phyloP scores from a whole-genome alignment of 1,140 invertebrate genomes.

The Chionoecetes opilio region DNA sequence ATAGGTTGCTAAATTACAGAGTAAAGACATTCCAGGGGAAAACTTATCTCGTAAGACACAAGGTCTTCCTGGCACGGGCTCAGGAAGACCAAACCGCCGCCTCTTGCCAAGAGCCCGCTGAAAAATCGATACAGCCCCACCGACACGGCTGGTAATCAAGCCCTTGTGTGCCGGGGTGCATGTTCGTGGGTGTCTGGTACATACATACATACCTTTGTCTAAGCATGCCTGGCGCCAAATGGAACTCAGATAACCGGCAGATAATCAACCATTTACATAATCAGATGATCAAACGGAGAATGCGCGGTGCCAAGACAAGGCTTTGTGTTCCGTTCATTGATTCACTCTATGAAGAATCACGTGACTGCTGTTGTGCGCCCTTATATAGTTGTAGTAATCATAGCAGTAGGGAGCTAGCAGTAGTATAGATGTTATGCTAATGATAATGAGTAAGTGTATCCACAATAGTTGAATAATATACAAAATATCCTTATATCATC shows the following conservation, averaged over 20 bases:
- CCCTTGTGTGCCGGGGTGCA: constrained; percentile 21
- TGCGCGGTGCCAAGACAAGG: background rate
- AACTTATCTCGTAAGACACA: background rate
- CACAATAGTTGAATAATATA: too few relatives aligned
- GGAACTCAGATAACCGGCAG: constrained; percentile 62
- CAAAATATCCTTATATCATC: too few relatives aligned
- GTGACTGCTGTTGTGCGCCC: background rate
- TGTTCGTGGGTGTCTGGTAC: constrained; percentile 63
- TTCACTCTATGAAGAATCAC: background rate
- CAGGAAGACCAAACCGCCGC: background rate
- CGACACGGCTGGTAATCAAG: constrained; percentile 12
- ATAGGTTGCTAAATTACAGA: too few relatives aligned
- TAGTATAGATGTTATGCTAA: too few relatives aligned
- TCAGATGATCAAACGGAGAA: constrained; percentile 62
- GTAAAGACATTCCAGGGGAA: too few relatives aligned
- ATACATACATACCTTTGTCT: constrained; percentile 66
- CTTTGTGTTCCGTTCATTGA: background rate
- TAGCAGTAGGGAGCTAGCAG: too few relatives aligned
- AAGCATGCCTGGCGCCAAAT: constrained; percentile 74
- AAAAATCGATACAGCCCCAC: background rate
- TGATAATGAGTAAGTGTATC: too few relatives aligned
- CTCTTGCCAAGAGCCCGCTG: background rate
- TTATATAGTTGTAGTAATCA: too few relatives aligned
- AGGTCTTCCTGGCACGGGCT: constrained; percentile 1
- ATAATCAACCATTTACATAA: constrained; percentile 75